Evolutionary conservation across 2,797 vertebrate genomes (phyloP).

Genomic region (Myotis myotis): DNA sequence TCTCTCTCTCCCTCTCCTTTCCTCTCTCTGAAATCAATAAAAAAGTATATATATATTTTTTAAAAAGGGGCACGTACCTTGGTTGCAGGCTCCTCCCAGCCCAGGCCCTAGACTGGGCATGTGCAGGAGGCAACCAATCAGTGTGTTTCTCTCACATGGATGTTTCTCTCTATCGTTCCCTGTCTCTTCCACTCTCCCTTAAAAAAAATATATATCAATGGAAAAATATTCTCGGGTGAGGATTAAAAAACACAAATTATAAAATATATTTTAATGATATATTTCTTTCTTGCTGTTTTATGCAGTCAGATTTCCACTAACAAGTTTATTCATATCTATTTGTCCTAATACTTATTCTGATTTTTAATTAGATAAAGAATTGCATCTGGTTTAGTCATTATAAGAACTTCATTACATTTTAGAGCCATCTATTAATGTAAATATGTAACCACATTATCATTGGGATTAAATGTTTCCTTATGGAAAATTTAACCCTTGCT

Average conservation of each 20-base stretch:
- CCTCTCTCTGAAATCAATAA: no score
- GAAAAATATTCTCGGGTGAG: no score
- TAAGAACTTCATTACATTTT: background rate
- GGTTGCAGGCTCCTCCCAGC: no score
- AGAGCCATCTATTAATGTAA: background rate
- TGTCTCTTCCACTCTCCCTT: no score
- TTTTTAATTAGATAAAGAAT: background rate
- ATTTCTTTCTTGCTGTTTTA: background rate
- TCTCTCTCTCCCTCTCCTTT: no score
- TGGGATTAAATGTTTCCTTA: background rate
- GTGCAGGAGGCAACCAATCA: no score
- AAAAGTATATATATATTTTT: no score
- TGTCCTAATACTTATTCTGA: background rate
- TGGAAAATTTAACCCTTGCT: background rate
- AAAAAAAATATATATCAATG: no score
- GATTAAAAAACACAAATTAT: background rate
- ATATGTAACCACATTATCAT: background rate
- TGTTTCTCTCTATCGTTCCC: no score
- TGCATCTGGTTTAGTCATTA: background rate
- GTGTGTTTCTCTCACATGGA: no score
- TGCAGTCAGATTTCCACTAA: background rate
- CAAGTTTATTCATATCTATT: background rate
- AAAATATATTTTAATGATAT: background rate
- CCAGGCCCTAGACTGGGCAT: no score
- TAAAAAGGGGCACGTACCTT: no score